Base-by-base conservation (phyloP, 2,888 invertebrate genomes). In the Trissoscelio sp. region DNA sequence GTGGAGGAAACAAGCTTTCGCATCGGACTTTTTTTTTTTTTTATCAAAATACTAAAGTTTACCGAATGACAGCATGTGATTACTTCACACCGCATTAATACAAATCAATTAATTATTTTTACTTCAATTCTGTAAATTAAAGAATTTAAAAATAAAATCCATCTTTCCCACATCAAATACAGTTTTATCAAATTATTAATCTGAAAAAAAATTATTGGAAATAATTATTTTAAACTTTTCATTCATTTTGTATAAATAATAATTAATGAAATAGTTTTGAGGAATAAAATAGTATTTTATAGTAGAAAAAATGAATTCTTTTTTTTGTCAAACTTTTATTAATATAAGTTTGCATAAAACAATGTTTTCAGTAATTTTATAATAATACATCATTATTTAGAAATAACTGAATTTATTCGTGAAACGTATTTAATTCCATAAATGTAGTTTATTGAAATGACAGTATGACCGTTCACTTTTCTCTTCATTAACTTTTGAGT, bases 1-100 rank as follows among this genome's bases (percentile, higher is more conserved):
- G 81, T 55, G 24, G 79, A 28, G 72, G 80, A 78, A 62, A 44
- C 73, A 24, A 64, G 44, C 73, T 62, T 48, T 28, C 66, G 37
- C 5, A 67, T 53, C 24, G 42, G 6, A 53, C 20, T 16, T 16
- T 16, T 28, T 24, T 48, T 48, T 48, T 24, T 24, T 48, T 3
- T 34, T 34, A 34, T 62, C 18, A 9, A 39, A 58, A 39, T 12
- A 48, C 20, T n/a, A 58, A 39, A 39, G 11, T 37, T 22, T 58
- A 3, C 2, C 12, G 22, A 58, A 55, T 55, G 55, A 55, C 18
- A 34, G 4, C 18, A 11, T 31, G 14, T 28, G 28, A 28, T 53
- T 28, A 31, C 31, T 53, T 53, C 16, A 28, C 31, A 14, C 18
- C 18, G 18, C 9, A 48, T 14, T 18, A 46, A 48, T n/a, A 48